A percentile compares a stretch with the other conserved stretches of the same genome.
phyloP scores from a whole-genome alignment of 2,797 vertebrate genomes.

The Crocidura indochinensis region DNA sequence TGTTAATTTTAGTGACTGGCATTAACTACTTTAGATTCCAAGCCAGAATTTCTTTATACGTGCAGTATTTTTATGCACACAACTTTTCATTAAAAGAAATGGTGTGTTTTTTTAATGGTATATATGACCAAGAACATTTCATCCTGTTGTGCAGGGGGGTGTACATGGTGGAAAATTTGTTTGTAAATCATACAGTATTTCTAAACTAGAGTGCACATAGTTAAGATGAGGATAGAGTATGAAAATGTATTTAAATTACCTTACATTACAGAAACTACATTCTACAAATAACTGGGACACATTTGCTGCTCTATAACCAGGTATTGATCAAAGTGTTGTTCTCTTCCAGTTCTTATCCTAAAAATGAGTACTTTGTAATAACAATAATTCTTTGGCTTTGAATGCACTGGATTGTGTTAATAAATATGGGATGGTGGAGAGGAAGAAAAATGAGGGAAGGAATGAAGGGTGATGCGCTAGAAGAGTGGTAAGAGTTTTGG shows the following conservation, averaged over 20 bases:
- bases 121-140: not conserved
- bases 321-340: not conserved
- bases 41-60: not conserved
- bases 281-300: not conserved
- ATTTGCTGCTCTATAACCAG: not conserved
- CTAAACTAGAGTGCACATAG: not conserved
- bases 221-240: not conserved
- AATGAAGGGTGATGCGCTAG: too few relatives aligned
- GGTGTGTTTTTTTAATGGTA: not conserved
- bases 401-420: too few relatives aligned
- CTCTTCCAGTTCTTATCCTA: not conserved
- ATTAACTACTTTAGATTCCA: not conserved
- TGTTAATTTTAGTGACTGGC: conserved; percentile 9
- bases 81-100: not conserved
- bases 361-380: not conserved
- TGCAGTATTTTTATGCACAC: too few relatives aligned
- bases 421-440: too few relatives aligned
- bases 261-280: not conserved
- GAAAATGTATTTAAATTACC: not conserved
- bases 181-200: not conserved
- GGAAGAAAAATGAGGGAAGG: too few relatives aligned
- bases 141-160: not conserved
- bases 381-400: too few relatives aligned
- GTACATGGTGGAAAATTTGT: not conserved
- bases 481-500: too few relatives aligned